These are phyloP conservation scores for Dicaeum eximium DNA, from an alignment of 2,113 vertebrate species.

Conservation along the genomic window DNA sequence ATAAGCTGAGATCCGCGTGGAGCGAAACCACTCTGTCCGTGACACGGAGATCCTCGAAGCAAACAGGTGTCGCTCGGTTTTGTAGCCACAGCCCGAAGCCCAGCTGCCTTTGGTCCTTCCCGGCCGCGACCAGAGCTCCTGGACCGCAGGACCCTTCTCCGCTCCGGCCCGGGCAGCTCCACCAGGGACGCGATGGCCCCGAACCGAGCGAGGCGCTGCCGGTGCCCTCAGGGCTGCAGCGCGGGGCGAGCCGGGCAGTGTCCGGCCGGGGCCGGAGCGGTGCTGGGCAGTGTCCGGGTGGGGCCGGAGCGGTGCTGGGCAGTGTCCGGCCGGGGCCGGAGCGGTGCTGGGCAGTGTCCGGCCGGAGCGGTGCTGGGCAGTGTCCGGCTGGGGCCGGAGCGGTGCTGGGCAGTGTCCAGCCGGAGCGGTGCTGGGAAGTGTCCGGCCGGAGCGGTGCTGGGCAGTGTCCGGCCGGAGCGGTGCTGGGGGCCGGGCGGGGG, in stretches of 20 bases:
- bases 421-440: background rate
- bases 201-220: accelerated
- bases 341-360: too few species aligned
- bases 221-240: background rate
- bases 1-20: accelerated
- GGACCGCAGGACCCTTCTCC: background rate
- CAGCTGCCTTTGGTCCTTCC: background rate
- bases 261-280: background rate
- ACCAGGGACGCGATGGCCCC: accelerated
- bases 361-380: background rate
- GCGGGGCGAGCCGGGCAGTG: background rate
- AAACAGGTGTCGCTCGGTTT: accelerated
- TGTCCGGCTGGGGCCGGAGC: background rate
- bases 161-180: background rate
- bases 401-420: background rate
- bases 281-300: background rate
- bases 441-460: background rate
- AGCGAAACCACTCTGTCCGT: accelerated
- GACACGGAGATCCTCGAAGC: accelerated
- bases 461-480: background rate
- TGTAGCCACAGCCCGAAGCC: background rate
- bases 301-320: background rate
- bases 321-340: background rate
- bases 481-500: background rate
- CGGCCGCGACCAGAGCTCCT: accelerated